These are phyloP conservation scores for Musca domestica DNA, from an alignment of 1,140 invertebrate species.

Conservation along the genomic window DNA sequence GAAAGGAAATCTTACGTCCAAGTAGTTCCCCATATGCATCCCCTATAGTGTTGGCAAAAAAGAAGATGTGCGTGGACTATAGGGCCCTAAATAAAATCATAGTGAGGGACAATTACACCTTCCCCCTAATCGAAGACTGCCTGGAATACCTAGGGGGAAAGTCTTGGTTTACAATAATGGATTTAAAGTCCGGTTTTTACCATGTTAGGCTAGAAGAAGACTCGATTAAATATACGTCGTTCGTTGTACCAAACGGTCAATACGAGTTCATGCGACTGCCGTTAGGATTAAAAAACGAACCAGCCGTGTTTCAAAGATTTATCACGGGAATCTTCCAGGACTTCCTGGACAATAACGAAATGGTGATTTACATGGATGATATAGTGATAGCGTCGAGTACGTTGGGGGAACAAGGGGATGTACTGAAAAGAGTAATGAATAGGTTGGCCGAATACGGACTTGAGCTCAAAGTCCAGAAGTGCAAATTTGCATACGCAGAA, in stretches of 20 bases:
- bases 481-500: not conserved
- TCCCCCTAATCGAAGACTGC: not conserved
- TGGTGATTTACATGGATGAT: too few relatives aligned
- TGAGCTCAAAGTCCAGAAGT: not conserved
- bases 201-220: not conserved
- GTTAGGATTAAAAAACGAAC: not conserved
- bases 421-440: not conserved
- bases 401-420: not conserved
- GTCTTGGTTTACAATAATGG: not conserved
- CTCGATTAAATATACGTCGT: not conserved
- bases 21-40: too few relatives aligned
- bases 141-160: not conserved
- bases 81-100: not conserved
- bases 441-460: not conserved
- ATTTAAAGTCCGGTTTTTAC: not conserved
- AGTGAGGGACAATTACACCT: not conserved
- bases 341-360: too few relatives aligned
- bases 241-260: too few relatives aligned
- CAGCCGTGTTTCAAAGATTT: not conserved
- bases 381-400: not conserved
- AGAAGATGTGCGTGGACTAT: not conserved
- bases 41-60: too few relatives aligned
- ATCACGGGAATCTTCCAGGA: not conserved
- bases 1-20: too few relatives aligned
- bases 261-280: not conserved